Evolutionary conservation across 2,113 vertebrate genomes (phyloP), one percentile per base, ranked within the genome.

Genomic region (Neomonachus schauinslandi): DNA sequence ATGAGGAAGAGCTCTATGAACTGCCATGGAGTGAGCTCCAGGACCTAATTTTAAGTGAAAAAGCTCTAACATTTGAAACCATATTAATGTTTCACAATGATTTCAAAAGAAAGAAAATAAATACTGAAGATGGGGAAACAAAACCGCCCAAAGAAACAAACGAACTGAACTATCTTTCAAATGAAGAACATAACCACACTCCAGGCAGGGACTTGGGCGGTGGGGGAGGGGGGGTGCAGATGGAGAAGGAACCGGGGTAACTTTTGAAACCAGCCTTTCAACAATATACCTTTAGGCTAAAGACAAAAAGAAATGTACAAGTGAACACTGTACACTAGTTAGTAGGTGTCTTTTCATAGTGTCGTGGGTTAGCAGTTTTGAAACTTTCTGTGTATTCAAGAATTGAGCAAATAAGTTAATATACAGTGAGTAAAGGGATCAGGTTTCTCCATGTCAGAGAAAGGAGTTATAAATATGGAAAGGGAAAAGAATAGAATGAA

Each of bases 41-140:
- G 21, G 53, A 83, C 69, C 65, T 53, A 86, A 89, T 91, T 71
- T 76, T 55, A 92, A 93, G 19, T 82, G n/a, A 88, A 91, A 86
- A 85, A 28, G 3, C 51, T 76, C 39, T 91, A 71, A 88, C 63
- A 81, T 93, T 84, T 76, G 19, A 63, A 96, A 95, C 28, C 22
- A 85, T 77, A 15, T 61, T 74, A 65, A 89, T 67, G 26, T 90
- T 91, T 96, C 61, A 57, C 59, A 51, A 71, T 72, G 71, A 49
- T 76, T 76, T 96, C 83, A 46, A 94, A 71, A 91, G 42, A 88
- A 94, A 55, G 26, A 39, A 91, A 96, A 86, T 51, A 82, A 76
- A 57, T 14, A 59, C 74, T 77, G 15, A 92, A 92, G 15, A 46
- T 46, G 1, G 15, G 14, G 16, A 55, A 92, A 67, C 31, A 65